Percentiles rank a stretch among this genome's conserved stretches.
phyloP scores from a whole-genome alignment of 2,113 vertebrate species.

The Larimichthys polyactis region DNA sequence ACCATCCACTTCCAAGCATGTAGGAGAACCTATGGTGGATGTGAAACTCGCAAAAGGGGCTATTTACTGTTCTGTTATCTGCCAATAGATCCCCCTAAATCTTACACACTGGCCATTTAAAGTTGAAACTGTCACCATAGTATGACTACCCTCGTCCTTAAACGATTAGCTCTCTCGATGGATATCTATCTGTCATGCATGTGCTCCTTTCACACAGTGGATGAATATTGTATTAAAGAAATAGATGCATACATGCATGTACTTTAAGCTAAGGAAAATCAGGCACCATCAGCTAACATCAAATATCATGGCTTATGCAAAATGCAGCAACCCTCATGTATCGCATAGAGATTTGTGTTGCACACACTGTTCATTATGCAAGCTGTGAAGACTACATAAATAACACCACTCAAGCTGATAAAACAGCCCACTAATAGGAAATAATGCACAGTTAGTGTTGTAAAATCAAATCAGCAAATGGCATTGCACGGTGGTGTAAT shows the following conservation, averaged over 20 bases:
- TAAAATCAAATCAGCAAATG: constrained; percentile 61
- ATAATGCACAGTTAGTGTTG: constrained; percentile 65
- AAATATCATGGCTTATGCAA: constrained; percentile 42
- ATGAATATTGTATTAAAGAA: constrained; percentile 25
- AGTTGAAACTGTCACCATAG: constrained; percentile 8
- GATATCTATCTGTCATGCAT: constrained; percentile 21
- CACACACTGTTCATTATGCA: constrained; percentile 58
- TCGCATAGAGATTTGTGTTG: constrained; percentile 17
- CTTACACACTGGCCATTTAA: too few species aligned
- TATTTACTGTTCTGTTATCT: too few species aligned
- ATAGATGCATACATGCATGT: constrained; percentile 28
- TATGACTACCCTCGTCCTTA: constrained; percentile 22
- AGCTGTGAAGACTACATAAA: constrained; percentile 57
- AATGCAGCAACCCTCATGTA: constrained; percentile 29
- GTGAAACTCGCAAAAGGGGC: too few species aligned
- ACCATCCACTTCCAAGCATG: too few species aligned
- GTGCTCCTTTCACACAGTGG: constrained; percentile 7
- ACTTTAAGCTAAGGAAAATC: not conserved
- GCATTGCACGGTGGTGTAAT: constrained; percentile 24
- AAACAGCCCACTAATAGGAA: constrained; percentile 64
- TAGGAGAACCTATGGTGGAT: too few species aligned
- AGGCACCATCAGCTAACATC: not conserved
- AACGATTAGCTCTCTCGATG: constrained; percentile 24
- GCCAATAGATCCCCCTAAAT: too few species aligned
- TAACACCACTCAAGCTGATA: constrained; percentile 63